These are phyloP conservation scores for Andinoacara biseriatus DNA, from an alignment of 2,113 vertebrate genomes.

Conservation along the genomic window DNA sequence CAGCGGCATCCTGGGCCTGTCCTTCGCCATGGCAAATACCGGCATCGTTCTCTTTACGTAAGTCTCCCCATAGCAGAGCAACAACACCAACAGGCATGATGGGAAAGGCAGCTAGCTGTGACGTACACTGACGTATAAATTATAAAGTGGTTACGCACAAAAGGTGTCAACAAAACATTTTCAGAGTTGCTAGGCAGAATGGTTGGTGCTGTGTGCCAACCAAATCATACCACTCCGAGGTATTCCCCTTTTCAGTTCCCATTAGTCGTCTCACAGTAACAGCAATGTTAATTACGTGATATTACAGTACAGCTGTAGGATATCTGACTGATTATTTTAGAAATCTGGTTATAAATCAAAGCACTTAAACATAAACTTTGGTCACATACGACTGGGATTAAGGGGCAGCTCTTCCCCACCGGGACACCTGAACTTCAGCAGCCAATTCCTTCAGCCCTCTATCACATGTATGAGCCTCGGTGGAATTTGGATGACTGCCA, in stretches of 20 bases:
- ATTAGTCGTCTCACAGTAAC: neutral
- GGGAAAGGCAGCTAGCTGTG: neutral
- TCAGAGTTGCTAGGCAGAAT: neutral
- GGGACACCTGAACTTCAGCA: neutral
- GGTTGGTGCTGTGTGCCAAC: neutral
- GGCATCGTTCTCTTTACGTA: constrained; percentile 94
- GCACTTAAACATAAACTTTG: neutral
- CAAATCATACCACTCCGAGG: neutral
- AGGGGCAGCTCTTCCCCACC: neutral
- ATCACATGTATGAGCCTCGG: neutral
- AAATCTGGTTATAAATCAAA: neutral
- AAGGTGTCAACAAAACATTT: neutral
- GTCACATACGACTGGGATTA: neutral
- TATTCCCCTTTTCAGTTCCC: neutral
- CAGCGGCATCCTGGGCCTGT: constrained; percentile 94
- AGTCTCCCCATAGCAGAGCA: constrained; percentile 66
- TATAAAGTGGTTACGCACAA: neutral
- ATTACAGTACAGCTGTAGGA: neutral
- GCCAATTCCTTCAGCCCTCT: neutral
- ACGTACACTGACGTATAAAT: neutral
- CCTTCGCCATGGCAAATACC: constrained; percentile 97
- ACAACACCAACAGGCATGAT: too few species aligned
- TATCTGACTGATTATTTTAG: neutral
- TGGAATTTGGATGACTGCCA: constrained; percentile 15
- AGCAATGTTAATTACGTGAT: neutral